These are phyloP conservation scores for Darevskia nairensis DNA, from an alignment of 2,797 vertebrate genomes.

Conservation along the genomic window DNA sequence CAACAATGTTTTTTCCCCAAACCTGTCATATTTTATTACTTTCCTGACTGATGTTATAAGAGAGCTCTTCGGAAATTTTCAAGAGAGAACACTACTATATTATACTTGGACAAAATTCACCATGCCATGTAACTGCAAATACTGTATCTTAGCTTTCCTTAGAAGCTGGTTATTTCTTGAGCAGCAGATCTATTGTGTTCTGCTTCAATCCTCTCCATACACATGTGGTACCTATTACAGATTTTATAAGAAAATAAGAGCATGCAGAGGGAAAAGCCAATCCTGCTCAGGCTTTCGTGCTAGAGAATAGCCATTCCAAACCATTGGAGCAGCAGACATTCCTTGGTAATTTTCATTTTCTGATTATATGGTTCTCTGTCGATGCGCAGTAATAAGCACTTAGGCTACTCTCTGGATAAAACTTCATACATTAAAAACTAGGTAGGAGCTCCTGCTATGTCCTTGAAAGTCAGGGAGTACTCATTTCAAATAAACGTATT, in stretches of 20 bases:
- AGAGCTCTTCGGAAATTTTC: constrained; percentile 8
- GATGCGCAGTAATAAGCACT: constrained; percentile 6
- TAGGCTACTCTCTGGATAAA: constrained; percentile 12
- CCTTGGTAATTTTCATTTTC: constrained; percentile 48
- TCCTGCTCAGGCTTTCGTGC: constrained; percentile 17
- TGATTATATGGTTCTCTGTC: neutral
- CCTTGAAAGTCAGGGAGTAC: neutral
- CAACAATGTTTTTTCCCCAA: constrained; percentile 2
- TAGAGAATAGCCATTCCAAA: constrained; percentile 30
- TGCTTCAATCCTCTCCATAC: constrained; percentile 45
- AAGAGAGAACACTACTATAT: constrained; percentile 1
- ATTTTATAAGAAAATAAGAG: constrained; percentile 45
- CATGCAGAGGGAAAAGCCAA: constrained; percentile 40
- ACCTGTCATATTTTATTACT: constrained; percentile 21
- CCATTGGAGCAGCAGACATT: neutral
- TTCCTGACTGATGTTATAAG: neutral
- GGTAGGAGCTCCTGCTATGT: constrained; percentile 22
- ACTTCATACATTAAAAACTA: constrained; percentile 22
- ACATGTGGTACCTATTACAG: constrained; percentile 53
- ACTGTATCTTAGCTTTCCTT: constrained; percentile 36
- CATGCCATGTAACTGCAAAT: neutral
- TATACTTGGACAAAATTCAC: neutral
- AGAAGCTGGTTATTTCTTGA: constrained; percentile 51
- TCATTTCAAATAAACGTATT: constrained; percentile 2
- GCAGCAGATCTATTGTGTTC: constrained; percentile 46